Base-by-base conservation (phyloP, 2,113 vertebrate genomes). In the Chascanopsetta lugubris region DNA sequence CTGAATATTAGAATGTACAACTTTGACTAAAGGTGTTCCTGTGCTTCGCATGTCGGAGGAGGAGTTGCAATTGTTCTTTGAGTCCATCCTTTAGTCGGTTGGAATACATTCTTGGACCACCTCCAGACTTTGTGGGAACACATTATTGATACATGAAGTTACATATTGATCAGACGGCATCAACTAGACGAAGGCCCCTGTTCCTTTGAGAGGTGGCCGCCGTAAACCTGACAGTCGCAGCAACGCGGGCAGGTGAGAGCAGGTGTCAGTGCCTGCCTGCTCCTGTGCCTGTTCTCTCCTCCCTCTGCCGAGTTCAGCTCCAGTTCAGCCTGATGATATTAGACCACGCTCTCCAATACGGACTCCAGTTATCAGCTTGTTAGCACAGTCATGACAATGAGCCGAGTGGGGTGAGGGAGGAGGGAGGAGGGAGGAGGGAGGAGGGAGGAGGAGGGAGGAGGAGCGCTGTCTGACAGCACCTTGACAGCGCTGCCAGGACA, bases 401-500 rank as follows among this genome's bases (percentile, higher is more conserved):
- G 45, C 60, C 47, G 69, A 61, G 71, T 51, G 57, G 55, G 76
- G 61, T 59, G 61, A 72, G 81, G 76, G 57, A 25, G 40, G 72
- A 54, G 21, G 42, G 65, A 55, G 69, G 70, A 72, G 72, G 64
- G 67, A 77, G 50, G 69, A 61, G 71, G 56, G 57, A 55, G 76
- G 61, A 61, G 61, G 74, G 81, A 75, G 57, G 22, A 36, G 72
- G 57, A 24, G 42, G 65, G 57, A 71, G 70, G 74, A 75, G 64
- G 67, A 77, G 69, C 40, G 38, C 51, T 62, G 54, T 79, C 72
- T 79, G 79, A 84, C 75, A 75, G 79, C 78, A 87, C 79, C 83
- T 85, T 86, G 75, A 76, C 78, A 83, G 70, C 48, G 34, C 43
- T 68, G 64, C 79, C 77, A 70, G 83, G 78, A 77, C 80, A 81